Base-by-base conservation (phyloP, 1,140 invertebrate species). In the Penaeus indicus region DNA sequence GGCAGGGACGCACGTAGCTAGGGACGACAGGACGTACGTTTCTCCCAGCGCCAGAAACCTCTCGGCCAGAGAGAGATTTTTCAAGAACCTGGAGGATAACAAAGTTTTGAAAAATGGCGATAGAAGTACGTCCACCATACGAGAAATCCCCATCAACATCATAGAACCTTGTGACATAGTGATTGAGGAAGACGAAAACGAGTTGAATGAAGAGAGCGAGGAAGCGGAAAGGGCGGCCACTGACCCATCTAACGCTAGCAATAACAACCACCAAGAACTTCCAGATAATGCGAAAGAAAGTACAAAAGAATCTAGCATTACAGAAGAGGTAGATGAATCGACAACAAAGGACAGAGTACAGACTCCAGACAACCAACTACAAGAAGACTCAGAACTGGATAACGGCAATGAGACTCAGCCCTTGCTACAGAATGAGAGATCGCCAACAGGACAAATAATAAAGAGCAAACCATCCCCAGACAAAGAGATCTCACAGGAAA, bases 11-110 rank as follows among this genome's bases (percentile, higher is more conserved):
- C 54, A 84, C 18, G 60, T 42, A 11, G 22, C 63, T 19, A 32
- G 61, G 77, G 62, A 63, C 62, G 67, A 42, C 63, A 42, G 54
- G 54, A 54, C 54, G 38, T 42, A 42, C 38, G 38, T 42, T 13
- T 42, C 38, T 22, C 61, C 63, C 62, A 84, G 62, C 25, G 32
- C 18, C 42, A 84, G 64, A 32, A 63, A 38, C 63, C 63, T 64
- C n/a, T 67, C 82, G 19, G 82, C 63, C 3, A 86, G 72, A 63
- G 72, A 86, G 18, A 62, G 16, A 18, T 78, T 79, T 78, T 61
- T 78, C 19, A 79, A 63, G 61, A 62, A 86, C 72, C 60, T 64
- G 61, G 79, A 79, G 19, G 72, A 21, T 22, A 62, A 61, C 5
- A 78, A 79, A 4, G 75, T 79, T 8, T 79, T 63, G 62, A 77